A percentile compares a stretch with the other conserved stretches of the same genome.
These are phyloP conservation scores for Typhlomys cinereus DNA, from an alignment of 2,113 vertebrate genomes.

Conservation along the genomic window DNA sequence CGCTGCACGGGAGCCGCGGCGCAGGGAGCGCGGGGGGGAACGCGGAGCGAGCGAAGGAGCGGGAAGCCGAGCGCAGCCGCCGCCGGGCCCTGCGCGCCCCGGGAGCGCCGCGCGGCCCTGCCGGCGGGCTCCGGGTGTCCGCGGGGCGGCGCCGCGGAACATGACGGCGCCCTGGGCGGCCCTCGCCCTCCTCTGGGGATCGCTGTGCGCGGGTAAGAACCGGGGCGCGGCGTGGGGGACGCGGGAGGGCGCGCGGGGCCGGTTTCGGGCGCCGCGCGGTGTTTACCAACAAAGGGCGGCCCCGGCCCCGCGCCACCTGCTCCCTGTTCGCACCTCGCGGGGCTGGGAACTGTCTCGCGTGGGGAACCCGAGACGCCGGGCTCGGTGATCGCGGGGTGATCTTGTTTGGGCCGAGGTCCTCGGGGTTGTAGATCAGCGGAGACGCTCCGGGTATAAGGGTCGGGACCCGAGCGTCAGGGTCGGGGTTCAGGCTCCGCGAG, in stretches of 20 bases:
- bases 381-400: background rate
- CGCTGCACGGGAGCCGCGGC: conserved; percentile 2
- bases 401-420: background rate
- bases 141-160: conserved; percentile 79
- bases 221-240: background rate
- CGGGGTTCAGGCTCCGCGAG: background rate
- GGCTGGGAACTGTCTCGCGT: background rate
- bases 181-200: conserved; percentile 80
- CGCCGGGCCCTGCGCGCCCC: conserved; percentile 68
- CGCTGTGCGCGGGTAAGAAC: conserved; percentile 78
- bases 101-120: conserved; percentile 70
- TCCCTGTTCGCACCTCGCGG: background rate
- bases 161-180: conserved; percentile 81
- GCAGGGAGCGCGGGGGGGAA: conserved; percentile 32
- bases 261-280: conserved; percentile 25
- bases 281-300: conserved; percentile 78
- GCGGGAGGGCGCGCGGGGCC: background rate
- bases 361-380: background rate
- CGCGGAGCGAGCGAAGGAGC: conserved; percentile 27
- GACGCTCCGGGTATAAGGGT: background rate
- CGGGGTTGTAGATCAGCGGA: background rate
- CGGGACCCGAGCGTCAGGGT: background rate
- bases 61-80: conserved; percentile 63
- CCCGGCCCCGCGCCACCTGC: conserved; percentile 65
- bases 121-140: conserved; percentile 69